Evolutionary conservation across 2,888 invertebrate species (phyloP).

Genomic region (Isoperla grammatica): DNA sequence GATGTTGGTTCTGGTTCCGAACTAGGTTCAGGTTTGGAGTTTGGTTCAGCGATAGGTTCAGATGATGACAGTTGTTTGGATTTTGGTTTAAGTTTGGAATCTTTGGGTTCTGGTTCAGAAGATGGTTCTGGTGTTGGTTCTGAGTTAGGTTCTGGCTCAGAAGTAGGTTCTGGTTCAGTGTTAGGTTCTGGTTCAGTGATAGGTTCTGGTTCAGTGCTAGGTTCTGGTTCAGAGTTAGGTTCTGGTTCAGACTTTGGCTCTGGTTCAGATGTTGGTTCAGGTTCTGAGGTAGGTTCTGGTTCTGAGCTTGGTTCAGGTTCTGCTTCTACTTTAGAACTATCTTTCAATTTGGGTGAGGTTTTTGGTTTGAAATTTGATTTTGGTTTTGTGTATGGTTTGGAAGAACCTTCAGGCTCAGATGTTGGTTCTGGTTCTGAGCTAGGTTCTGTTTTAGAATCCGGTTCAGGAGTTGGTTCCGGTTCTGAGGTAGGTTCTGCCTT

Average conservation of each 20-base stretch:
- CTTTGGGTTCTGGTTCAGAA: conserved; percentile 40
- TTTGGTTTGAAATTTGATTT: conserved; percentile 30
- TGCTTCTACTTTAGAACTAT: conserved; percentile 10
- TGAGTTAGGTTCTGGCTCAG: conserved; percentile 43
- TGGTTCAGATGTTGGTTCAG: conserved; percentile 48
- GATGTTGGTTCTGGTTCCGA: conserved; percentile 46
- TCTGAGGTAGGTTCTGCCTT: conserved; percentile 39
- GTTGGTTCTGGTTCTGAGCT: conserved; percentile 40
- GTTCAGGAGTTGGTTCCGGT: conserved; percentile 40
- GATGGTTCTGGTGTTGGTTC: conserved; percentile 44
- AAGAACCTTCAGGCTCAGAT: conserved; percentile 46
- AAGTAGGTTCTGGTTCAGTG: conserved; percentile 40
- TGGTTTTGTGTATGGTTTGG: conserved; percentile 45
- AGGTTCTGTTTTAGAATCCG: conserved; percentile 35
- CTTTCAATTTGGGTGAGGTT: conserved; percentile 12
- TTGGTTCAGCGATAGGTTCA: conserved; percentile 43
- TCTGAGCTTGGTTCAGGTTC: conserved; percentile 33
- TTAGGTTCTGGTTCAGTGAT: conserved; percentile 43
- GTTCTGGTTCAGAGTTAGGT: conserved; percentile 39
- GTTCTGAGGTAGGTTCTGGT: conserved; percentile 39
- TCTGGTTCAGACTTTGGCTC: conserved; percentile 35
- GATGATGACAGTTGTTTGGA: conserved; percentile 47
- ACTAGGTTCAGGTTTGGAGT: conserved; percentile 43
- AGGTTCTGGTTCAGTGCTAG: conserved; percentile 43
- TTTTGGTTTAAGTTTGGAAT: conserved; percentile 44